Evolutionary conservation across 2,797 vertebrate genomes (phyloP), one percentile per base, ranked within the genome.

Genomic region (Lepilemur septentrionalis): DNA sequence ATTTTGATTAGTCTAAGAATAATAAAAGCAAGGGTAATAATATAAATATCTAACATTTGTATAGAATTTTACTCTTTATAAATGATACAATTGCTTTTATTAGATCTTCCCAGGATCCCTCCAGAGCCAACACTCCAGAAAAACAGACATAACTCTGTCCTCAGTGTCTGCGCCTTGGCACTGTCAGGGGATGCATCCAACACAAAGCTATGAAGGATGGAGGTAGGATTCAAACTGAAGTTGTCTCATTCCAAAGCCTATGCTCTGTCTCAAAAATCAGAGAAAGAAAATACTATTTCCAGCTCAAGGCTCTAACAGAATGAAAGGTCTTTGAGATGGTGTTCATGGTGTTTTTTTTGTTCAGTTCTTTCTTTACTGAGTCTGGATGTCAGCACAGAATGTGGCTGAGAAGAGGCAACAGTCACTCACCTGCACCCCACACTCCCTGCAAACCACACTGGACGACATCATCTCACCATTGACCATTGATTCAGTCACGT

Each of bases 11-110:
- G 38, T 69, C 11, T 6, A 55, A 92, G 30, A 87, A 59, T 75
- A 81, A 75, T 20, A 70, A 89, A 93, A 95, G 4, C 55, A 79
- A 87, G 25, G 91, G 91, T 83, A 81, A 87, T 18, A 48, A 50
- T n/a, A n/a, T n/a, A 86, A 87, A 89, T 63, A 63, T 5, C 38
- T 80, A 84, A 86, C 4, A 48, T 55, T 50, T 59, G 1, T 41
- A 43, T 11, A 86, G 57, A 89, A 67, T 67, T 92, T 72, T 70
- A 48, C 5, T 55, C 4, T 75, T 87, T 69, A 76, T 57, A n/a
- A 93, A 85, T 28, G 52, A 73, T 30, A 32, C 13, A 57, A 32
- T 3, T 65, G 10, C 79, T 95, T 93, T 90, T n/a, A 89, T 89
- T 94, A 63, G 23, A n/a, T 67, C 35, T 30, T 82, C 14, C 43